Percentiles rank a stretch among this genome's conserved stretches.
Evolutionary conservation across 2,113 vertebrate species (phyloP).

Genomic region (Anolis sagrei): DNA sequence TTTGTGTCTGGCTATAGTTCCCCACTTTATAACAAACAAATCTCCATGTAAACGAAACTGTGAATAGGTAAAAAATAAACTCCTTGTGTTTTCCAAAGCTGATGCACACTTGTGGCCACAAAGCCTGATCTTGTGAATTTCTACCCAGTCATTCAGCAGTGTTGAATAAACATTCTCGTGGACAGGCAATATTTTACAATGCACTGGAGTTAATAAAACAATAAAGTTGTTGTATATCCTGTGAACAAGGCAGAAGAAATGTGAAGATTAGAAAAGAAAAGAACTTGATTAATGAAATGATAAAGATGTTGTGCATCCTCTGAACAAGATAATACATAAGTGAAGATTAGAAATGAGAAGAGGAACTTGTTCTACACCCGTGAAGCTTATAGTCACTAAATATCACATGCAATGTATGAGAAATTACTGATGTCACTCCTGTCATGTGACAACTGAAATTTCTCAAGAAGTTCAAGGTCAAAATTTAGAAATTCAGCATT

Average conservation of each 20-base stretch:
- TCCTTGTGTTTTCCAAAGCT: too few relatives aligned
- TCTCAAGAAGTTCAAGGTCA: background rate
- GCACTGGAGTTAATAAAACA: too few relatives aligned
- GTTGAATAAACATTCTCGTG: too few relatives aligned
- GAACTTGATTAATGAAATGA: background rate
- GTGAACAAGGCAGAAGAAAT: too few relatives aligned
- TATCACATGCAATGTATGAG: background rate
- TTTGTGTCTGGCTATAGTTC: background rate
- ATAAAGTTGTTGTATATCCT: too few relatives aligned
- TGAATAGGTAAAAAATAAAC: too few relatives aligned
- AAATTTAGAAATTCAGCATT: background rate
- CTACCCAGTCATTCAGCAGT: too few relatives aligned
- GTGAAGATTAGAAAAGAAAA: too few relatives aligned
- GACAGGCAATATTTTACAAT: too few relatives aligned
- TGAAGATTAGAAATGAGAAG: background rate
- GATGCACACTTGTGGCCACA: too few relatives aligned
- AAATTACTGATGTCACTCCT: background rate
- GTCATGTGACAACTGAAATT: background rate
- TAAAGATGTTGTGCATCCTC: background rate
- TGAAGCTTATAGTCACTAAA: fast-evolving
- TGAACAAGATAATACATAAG: background rate
- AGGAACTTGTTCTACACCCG: fast-evolving
- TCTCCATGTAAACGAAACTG: background rate
- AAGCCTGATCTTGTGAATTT: too few relatives aligned
- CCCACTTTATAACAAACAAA: background rate